Evolutionary conservation across 2,888 invertebrate species (phyloP), one percentile per base, ranked within the genome.

Genomic region (Portevinia maculata): DNA sequence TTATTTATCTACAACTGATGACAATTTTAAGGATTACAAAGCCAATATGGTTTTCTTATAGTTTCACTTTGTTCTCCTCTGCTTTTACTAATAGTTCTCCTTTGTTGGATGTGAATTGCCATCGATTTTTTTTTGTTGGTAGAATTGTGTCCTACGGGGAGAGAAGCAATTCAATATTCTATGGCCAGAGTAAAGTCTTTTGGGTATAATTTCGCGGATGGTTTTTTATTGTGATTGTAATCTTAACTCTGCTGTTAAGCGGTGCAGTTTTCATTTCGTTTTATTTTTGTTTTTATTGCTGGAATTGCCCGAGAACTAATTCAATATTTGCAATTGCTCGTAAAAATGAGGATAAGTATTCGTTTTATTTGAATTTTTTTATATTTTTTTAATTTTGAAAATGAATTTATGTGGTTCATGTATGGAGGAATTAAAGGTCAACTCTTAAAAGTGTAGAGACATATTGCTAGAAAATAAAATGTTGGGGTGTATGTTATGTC

Each of bases 1-100:
- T 75, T 76, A 70, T 76, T 81, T 76, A 76, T 76, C 81, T 70
- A 71, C 59, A 81, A 60, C 81, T 70, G 76, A 81, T 75, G 79
- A 81, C 81, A 76, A 76, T 81, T 76, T 65, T 70, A 81, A 76
- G 76, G 70, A 81, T 71, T 70, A 81, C 81, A 70, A 37, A 71
- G 59, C 70, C 74, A 74, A 76, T 76, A 76, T 65, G 64, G 64
- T 75, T 53, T 44, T 48, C 60, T 67, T 48, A 55, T 53, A 67
- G 79, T 60, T 65, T 69, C 21, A 39, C 41, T 53, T 57, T 69
- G 69, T 57, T 79, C 57, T 64, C 50, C 69, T 41, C 53, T 69
- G 37, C 15, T 32, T 70, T 15, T 17, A 53, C 64, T 65, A 81
- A 71, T 76, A 76, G 65, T 81, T 76, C 59, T 60, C 57, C 52